Evolutionary conservation across 2,113 vertebrate species (phyloP), one percentile per base, ranked within the genome.

Genomic region (Corythoichthys haematopterus): DNA sequence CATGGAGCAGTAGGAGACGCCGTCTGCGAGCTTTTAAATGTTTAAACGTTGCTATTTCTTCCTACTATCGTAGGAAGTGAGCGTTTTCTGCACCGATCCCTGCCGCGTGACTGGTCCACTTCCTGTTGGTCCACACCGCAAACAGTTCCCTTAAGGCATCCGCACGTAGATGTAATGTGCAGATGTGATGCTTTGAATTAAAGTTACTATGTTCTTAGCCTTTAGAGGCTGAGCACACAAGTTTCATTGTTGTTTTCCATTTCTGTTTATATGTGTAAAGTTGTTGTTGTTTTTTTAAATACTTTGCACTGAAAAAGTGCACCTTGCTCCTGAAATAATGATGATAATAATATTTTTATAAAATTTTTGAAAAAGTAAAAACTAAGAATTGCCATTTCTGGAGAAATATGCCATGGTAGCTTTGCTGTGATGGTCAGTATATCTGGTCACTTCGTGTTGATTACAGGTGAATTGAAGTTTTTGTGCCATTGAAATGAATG

Each of bases 1-100:
- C 83, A 88, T 88, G 76, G 74, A 82, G 69, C 69, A 62, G 76
- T 72, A 74, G 72, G 74, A 66, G 74, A 64, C 61, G 77, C 79
- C 60, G 61, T 78, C 80, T 83, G 74, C 65, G 67, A 64, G 67
- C 68, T 47, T 81, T 81, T 87, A 82, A 88, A 90, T 90, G 72
- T 88, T 89, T 86, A 81, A 87, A 77, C 71, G 74, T 63, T 80
- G 72, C 82, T 81, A 81, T 84, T 87, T 84, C 71, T 84, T 64
- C 8, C 78, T 45, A 71, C 63, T 10, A 13, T 69, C 71, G 64
- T 15, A 12, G 70, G 78, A 71, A 64, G 63, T 57, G 12, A 58
- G 40, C 36, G 63, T 74, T 82, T 85, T 80, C 80, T 69, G 74
- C 62, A 66, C 59, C 77, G 71, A 82, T 78, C 70, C 67, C 56